Conservation (phyloP, 2,797 vertebrate species). For the Atherinosoma microstoma region DNA sequence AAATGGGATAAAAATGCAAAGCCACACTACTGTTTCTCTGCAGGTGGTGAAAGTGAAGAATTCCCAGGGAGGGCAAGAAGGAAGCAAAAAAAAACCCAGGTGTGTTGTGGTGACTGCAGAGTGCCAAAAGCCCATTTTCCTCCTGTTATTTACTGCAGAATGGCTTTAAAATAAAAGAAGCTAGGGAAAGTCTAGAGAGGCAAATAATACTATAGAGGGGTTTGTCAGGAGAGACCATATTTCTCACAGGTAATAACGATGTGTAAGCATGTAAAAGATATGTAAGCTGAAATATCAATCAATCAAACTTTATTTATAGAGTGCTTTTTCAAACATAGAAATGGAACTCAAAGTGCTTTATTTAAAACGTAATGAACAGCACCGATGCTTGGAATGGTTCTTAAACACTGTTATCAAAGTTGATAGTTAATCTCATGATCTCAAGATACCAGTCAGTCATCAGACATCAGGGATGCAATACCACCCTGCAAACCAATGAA, state of each 20-base stretch:
- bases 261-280: conserved; percentile 13
- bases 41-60: conserved; percentile 83
- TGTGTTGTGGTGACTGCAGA: conserved; percentile 72
- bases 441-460: no score
- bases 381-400: no score
- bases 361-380: no score
- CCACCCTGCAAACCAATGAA: no score
- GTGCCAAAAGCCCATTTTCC: conserved; percentile 44
- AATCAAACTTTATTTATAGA: no score
- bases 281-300: conserved; percentile 5
- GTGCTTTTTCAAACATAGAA: no score
- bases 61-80: conserved; percentile 81
- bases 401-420: no score
- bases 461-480: no score
- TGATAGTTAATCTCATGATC: no score
- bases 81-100: conserved; percentile 73
- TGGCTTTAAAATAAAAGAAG: conserved; percentile 55
- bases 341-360: no score
- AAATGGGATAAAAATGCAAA: conserved; percentile 60
- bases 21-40: conserved; percentile 53
- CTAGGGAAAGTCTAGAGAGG: conserved; percentile 63
- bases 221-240: no score
- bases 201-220: no score
- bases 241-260: conserved; percentile 56
- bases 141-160: conserved; percentile 73